Conservation (phyloP, 2,888 invertebrate genomes). For the Nomada ruficornis region DNA sequence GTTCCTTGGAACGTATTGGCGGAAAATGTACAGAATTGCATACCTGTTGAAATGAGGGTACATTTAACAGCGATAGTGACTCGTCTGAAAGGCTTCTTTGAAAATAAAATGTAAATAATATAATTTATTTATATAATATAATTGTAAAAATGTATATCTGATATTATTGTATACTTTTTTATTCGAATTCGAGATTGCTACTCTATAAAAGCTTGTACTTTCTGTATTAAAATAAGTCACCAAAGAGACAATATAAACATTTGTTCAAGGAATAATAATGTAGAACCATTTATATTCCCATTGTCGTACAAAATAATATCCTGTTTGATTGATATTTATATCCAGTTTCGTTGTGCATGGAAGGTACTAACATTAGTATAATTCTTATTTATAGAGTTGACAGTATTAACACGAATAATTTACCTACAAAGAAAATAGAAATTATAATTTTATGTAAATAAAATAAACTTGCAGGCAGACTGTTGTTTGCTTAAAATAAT, state of each 20-base stretch:
- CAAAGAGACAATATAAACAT: neutral
- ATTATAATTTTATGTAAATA: too few species aligned
- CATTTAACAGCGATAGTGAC: slow-evolving; percentile 67
- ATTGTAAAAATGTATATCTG: neutral
- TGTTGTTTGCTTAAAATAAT: too few species aligned
- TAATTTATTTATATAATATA: slow-evolving; percentile 5
- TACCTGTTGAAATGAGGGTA: slow-evolving; percentile 76
- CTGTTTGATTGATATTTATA: too few species aligned
- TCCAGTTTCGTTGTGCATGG: too few species aligned
- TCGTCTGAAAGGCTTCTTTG: slow-evolving; percentile 24
- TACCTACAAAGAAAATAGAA: too few species aligned
- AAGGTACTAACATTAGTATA: too few species aligned
- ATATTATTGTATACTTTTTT: neutral
- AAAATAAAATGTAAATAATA: slow-evolving; percentile 57
- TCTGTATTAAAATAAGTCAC: neutral
- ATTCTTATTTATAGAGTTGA: too few species aligned
- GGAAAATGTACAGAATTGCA: slow-evolving; percentile 67
- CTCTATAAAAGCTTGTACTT: neutral
- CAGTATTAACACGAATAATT: too few species aligned
- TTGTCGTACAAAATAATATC: too few species aligned
- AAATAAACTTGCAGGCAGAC: too few species aligned
- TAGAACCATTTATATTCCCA: neutral
- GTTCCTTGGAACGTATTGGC: slow-evolving; percentile 74
- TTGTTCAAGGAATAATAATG: too few species aligned
- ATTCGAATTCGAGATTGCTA: neutral